Percentiles rank a stretch among this genome's conserved stretches.
Conservation (phyloP, 1,140 invertebrate genomes). For the Drosophila subobscura region DNA sequence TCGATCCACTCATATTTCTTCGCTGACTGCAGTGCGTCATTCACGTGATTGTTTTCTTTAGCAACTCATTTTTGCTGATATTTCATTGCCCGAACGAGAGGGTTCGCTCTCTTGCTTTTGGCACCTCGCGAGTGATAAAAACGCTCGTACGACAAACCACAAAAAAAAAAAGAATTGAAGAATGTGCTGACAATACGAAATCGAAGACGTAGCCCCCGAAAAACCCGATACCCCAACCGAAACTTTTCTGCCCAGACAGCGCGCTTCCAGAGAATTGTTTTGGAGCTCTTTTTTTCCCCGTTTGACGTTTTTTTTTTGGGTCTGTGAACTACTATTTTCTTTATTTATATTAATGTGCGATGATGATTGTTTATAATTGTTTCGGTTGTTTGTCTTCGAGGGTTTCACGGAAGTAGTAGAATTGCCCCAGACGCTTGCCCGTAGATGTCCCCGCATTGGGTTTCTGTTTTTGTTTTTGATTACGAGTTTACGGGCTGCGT, state of each 20-base stretch:
- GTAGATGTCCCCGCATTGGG: background rate
- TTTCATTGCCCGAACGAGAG: conserved; percentile 18
- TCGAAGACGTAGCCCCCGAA: conserved; percentile 27
- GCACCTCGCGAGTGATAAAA: conserved; percentile 29
- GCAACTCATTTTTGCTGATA: conserved; percentile 45
- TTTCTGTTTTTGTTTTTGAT: conserved; percentile 21
- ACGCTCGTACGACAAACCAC: background rate
- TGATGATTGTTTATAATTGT: conserved; percentile 44
- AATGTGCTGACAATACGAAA: conserved; percentile 54
- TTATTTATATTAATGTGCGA: conserved; percentile 51
- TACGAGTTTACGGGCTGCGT: conserved; percentile 33
- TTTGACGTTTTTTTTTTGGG: conserved; percentile 6
- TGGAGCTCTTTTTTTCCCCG: conserved; percentile 28
- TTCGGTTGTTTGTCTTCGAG: conserved; percentile 18
- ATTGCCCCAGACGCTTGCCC: background rate
- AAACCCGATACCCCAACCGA: conserved; percentile 46
- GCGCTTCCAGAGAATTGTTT: conserved; percentile 44
- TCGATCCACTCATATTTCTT: conserved; percentile 51
- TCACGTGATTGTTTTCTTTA: conserved; percentile 63
- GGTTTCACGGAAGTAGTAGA: conserved; percentile 58
- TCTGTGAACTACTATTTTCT: conserved; percentile 30
- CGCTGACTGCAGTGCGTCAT: conserved; percentile 52
- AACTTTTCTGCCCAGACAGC: conserved; percentile 40
- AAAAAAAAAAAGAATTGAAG: conserved; percentile 24
- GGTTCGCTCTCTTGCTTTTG: conserved; percentile 5